phyloP scores from a whole-genome alignment of 1,140 invertebrate genomes.

The Belonocnema kinseyi region DNA sequence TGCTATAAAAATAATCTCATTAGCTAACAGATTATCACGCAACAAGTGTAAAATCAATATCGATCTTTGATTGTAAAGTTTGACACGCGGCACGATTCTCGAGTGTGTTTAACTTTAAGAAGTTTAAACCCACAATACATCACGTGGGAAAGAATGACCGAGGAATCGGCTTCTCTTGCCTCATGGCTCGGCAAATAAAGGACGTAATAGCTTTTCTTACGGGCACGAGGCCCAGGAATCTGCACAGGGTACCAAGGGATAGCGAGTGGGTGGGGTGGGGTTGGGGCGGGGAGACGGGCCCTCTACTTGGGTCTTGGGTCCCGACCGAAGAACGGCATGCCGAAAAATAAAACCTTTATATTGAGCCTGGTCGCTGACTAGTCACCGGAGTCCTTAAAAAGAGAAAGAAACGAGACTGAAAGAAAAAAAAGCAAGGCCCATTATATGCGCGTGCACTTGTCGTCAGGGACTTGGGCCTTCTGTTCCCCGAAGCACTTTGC shows the following conservation, averaged over 20 bases:
- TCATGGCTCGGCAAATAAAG: slow-evolving; percentile 28
- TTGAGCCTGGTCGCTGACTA: slow-evolving; percentile 38
- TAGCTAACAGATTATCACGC: no score
- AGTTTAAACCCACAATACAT: slow-evolving; percentile 23
- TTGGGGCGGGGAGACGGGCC: not conserved
- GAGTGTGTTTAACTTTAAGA: slow-evolving; percentile 15
- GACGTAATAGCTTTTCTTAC: slow-evolving; percentile 51
- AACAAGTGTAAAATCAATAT: slow-evolving; percentile 13
- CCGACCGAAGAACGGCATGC: slow-evolving; percentile 26
- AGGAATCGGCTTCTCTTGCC: slow-evolving; percentile 21
- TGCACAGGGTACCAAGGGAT: slow-evolving; percentile 13
- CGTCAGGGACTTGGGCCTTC: slow-evolving; percentile 39
- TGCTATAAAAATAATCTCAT: no score
- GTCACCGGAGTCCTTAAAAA: slow-evolving; percentile 33
- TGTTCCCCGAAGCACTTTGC: slow-evolving; percentile 47
- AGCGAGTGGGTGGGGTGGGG: not conserved
- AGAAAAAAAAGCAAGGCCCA: slow-evolving; percentile 21
- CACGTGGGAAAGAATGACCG: slow-evolving; percentile 21
- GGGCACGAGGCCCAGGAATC: slow-evolving; percentile 32
- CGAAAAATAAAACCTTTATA: slow-evolving; percentile 43
- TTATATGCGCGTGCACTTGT: slow-evolving; percentile 36
- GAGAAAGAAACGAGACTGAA: slow-evolving; percentile 34
- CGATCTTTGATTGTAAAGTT: slow-evolving; percentile 19
- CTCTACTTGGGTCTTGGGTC: slow-evolving; percentile 13
- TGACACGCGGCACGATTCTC: slow-evolving; percentile 31